These are phyloP conservation scores for Geothlypis trichas DNA, from an alignment of 2,113 vertebrate genomes.

Conservation along the genomic window DNA sequence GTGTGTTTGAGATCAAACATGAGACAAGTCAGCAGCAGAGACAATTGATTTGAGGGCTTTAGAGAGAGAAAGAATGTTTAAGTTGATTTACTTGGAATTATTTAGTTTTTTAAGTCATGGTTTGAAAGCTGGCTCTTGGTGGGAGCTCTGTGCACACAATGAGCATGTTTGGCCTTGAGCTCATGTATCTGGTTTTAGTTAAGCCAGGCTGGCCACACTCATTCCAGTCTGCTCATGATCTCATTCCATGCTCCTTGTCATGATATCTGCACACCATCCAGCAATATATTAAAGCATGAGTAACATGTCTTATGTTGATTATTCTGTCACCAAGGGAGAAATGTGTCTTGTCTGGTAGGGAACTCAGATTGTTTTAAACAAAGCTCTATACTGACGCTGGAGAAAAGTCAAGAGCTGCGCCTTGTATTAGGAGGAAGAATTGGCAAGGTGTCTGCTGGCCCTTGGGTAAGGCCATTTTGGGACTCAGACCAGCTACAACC, in stretches of 20 bases:
- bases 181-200: conserved; percentile 40
- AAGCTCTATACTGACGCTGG: background rate
- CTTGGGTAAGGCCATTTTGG: background rate
- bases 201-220: conserved; percentile 49
- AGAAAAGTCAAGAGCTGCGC: background rate
- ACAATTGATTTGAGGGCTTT: background rate
- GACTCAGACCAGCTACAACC: background rate
- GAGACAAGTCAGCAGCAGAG: background rate
- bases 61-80: background rate
- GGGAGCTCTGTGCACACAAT: background rate
- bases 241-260: conserved; percentile 38
- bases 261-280: conserved; percentile 44
- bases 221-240: conserved; percentile 40
- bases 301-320: conserved; percentile 23
- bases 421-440: background rate
- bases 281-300: conserved; percentile 16
- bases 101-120: background rate
- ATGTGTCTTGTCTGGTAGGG: conserved; percentile 15
- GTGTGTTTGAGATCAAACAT: background rate
- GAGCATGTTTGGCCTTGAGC: conserved; percentile 23
- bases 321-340: conserved; percentile 34
- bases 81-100: background rate
- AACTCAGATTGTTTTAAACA: conserved; percentile 5
- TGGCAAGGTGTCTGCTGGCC: background rate
- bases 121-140: conserved; percentile 14